phyloP scores from a whole-genome alignment of 2,888 invertebrate genomes.

The Aproaerema taeniolella region DNA sequence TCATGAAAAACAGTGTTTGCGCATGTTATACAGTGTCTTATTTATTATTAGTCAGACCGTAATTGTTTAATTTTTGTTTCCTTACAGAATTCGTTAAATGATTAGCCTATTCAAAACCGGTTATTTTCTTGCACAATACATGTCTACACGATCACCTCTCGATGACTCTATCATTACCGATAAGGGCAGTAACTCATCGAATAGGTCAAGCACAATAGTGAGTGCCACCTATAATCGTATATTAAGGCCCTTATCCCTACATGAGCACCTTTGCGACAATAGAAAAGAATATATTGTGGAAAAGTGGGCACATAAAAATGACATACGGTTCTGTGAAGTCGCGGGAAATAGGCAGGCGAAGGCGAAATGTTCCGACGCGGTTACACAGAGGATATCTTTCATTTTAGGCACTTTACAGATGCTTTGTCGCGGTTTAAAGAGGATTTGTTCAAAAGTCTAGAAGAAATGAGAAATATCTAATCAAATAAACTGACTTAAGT shows the following conservation, averaged over 20 bases:
- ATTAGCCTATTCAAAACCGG: too few relatives aligned
- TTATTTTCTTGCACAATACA: too few relatives aligned
- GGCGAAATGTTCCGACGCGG: conserved; percentile 1
- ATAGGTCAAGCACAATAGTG: conserved; percentile 76
- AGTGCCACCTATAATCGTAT: conserved; percentile 75
- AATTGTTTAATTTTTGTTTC: too few relatives aligned
- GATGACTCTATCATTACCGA: conserved; percentile 57
- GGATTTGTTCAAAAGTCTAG: too few relatives aligned
- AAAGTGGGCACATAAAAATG: conserved; percentile 77
- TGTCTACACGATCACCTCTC: conserved; percentile 40
- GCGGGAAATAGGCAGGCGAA: conserved; percentile 19
- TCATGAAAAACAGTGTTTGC: too few relatives aligned
- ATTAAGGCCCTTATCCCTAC: conserved; percentile 74
- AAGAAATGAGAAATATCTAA: too few relatives aligned
- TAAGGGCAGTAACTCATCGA: conserved; percentile 66
- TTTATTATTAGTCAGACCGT: too few relatives aligned
- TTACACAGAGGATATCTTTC: conserved; percentile 2
- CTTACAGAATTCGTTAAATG: too few relatives aligned
- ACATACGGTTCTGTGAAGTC: conserved; percentile 57
- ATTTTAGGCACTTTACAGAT: too few relatives aligned
- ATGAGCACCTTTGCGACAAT: conserved; percentile 71
- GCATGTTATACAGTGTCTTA: too few relatives aligned
- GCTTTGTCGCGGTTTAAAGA: too few relatives aligned
- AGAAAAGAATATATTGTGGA: conserved; percentile 73
- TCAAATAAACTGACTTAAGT: too few relatives aligned